Evolutionary conservation across 2,888 invertebrate species (phyloP), one percentile per base, ranked within the genome.

Genomic region (Rhabditoides inermis): DNA sequence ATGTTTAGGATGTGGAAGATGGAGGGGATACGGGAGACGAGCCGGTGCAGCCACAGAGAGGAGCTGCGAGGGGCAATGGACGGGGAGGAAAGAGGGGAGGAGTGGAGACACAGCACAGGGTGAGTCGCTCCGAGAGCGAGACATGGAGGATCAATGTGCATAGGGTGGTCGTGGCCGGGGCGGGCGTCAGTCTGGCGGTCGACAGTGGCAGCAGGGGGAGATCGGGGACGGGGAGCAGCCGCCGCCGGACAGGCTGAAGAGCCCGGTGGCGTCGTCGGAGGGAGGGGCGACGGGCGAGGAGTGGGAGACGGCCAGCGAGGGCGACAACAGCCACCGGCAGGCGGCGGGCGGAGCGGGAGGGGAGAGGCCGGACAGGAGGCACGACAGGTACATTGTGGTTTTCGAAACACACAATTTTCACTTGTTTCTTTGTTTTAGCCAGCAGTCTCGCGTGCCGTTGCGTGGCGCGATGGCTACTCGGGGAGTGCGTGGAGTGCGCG

Each of bases 281-380:
- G 66, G 56, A 5, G 73, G 79, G 72, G 77, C 77, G 58, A 81
- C 86, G 71, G 73, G 79, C 73, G 77, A 77, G 58, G 81, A 86
- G 71, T 86, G 86, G 85, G 88, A 87, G 77, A 86, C 87, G 2
- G 81, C 81, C 20, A 86, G 87, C 6, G 88, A 88, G 78, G 86
- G 86, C n/a, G n/a, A n/a, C n/a, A 67, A 67, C 45, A 58, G 58
- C 39, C 67, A 66, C 4, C 62, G 57, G 6, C 55, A 39, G 15
- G 58, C 61, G 18, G 56, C 54, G n/a, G 62, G 63, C 35, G 66
- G 56, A 5, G n/a, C n/a, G n/a, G n/a, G n/a, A n/a, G n/a, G n/a
- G 73, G 79, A 72, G 77, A 77, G 58, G 81, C 86, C 70, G 86
- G 86, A 85, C 88, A 87, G 77, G 86, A 87, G 2, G 81, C 81